Evolutionary conservation across 1,140 invertebrate genomes (phyloP).

Genomic region (Trichomalopsis sarcophagae): DNA sequence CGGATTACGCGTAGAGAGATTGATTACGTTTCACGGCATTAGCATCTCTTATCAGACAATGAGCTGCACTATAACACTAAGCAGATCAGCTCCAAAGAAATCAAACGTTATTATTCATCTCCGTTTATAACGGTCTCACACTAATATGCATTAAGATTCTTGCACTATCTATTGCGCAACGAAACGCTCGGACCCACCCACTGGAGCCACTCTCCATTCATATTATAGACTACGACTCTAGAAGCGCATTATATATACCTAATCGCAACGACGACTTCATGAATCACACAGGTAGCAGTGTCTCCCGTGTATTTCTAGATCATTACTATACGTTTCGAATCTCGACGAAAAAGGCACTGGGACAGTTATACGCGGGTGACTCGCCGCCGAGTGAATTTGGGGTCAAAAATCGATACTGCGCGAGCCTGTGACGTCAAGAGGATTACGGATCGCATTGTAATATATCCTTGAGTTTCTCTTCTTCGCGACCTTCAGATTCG

Average conservation of each 20-base stretch:
- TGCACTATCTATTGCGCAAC: conserved; percentile 19
- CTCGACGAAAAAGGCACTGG: not conserved
- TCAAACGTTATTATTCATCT: conserved; percentile 10
- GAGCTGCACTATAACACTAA: not conserved
- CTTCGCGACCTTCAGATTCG: conserved; percentile 17
- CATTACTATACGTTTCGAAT: not conserved
- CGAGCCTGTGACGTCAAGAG: not conserved
- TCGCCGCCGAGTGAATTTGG: not conserved
- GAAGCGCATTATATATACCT: not conserved
- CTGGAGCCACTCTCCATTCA: not conserved
- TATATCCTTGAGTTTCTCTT: not conserved
- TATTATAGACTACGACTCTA: not conserved
- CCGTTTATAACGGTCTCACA: not conserved
- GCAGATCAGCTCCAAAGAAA: not conserved
- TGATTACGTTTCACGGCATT: not conserved
- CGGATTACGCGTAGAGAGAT: not conserved
- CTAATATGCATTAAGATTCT: conserved; percentile 32
- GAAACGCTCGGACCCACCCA: conserved; percentile 18
- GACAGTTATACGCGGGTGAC: not conserved
- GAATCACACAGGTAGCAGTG: not conserved
- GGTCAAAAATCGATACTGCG: not conserved
- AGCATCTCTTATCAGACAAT: not conserved
- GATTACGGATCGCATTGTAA: not conserved
- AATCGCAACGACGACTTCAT: not conserved
- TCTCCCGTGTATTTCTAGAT: conserved; percentile 8